A percentile compares a stretch with the other conserved stretches of the same genome.
Evolutionary conservation across 2,113 vertebrate genomes (phyloP).

Genomic region (Andinoacara biseriatus): DNA sequence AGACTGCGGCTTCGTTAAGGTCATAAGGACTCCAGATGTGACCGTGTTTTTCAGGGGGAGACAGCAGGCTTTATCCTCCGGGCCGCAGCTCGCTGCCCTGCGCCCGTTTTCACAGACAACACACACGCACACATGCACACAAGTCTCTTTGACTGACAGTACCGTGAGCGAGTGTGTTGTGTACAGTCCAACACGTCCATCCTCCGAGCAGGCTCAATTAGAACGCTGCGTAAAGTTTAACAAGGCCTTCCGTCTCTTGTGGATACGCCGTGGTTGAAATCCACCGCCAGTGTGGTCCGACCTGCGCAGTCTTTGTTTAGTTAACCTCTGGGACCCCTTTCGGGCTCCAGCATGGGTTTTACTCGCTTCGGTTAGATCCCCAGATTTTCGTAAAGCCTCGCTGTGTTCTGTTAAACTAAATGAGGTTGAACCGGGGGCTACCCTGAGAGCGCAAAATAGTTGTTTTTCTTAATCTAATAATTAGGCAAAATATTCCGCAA

Average conservation of each 20-base stretch:
- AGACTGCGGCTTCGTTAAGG: conserved; percentile 48
- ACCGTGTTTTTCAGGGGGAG: conserved; percentile 54
- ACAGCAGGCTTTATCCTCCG: conserved; percentile 55
- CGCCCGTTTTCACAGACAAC: conserved; percentile 10
- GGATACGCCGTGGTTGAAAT: conserved; percentile 84
- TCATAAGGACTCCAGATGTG: conserved; percentile 78
- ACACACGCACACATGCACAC: conserved; percentile 2
- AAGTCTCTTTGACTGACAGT: conserved; percentile 32
- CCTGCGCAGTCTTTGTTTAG: conserved; percentile 91
- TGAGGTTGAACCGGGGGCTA: conserved; percentile 37
- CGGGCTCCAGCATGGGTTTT: conserved; percentile 83
- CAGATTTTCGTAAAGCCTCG: conserved; percentile 59
- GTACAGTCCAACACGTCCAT: conserved; percentile 38
- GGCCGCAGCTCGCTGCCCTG: conserved; percentile 43
- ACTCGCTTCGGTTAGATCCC: conserved; percentile 59
- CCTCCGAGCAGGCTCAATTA: conserved; percentile 81
- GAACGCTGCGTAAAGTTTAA: conserved; percentile 87
- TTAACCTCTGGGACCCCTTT: conserved; percentile 88
- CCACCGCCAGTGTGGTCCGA: conserved; percentile 92
- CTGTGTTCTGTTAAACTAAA: conserved; percentile 58
- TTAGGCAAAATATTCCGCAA: background rate
- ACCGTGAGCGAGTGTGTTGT: background rate
- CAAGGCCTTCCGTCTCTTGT: conserved; percentile 84
- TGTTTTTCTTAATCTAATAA: conserved; percentile 23
- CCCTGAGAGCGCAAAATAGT: conserved; percentile 4